Percentiles rank a stretch among this genome's conserved stretches.
These are phyloP conservation scores for Pseudorasbora parva DNA, from an alignment of 2,113 vertebrate genomes.

Conservation along the genomic window DNA sequence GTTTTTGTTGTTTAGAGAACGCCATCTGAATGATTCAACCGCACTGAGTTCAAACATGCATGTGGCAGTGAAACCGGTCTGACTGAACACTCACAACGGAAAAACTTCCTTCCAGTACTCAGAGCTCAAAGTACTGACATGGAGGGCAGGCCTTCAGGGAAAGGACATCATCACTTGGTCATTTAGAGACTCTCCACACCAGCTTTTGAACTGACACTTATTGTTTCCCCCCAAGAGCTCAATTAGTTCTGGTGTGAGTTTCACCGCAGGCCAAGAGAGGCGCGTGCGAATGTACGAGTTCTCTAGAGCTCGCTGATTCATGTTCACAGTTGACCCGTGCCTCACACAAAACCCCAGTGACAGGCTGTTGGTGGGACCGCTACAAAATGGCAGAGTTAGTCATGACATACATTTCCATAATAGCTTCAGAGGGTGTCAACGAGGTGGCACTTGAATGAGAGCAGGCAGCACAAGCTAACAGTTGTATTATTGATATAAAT, in stretches of 20 bases:
- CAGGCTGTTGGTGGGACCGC: conserved; percentile 30
- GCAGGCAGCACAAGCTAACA: conserved; percentile 37
- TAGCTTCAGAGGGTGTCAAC: conserved; percentile 39
- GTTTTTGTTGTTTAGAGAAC: not conserved
- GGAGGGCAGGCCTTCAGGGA: conserved; percentile 1
- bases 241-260: conserved; percentile 46
- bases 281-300: conserved; percentile 1
- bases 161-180: conserved; percentile 36
- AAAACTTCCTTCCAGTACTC: not conserved
- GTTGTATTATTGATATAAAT: conserved; percentile 52
- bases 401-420: conserved; percentile 56
- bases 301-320: conserved; percentile 5
- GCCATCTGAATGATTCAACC: not conserved
- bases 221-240: conserved; percentile 34
- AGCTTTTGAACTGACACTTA: conserved; percentile 39
- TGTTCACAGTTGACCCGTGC: conserved; percentile 38
- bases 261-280: not conserved
- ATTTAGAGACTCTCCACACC: conserved; percentile 41
- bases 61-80: not conserved
- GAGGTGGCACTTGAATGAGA: conserved; percentile 29
- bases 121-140: conserved; percentile 19
- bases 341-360: conserved; percentile 44
- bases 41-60: not conserved
- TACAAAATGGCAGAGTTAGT: conserved; percentile 28
- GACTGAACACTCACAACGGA: not conserved